Evolutionary conservation across 2,888 invertebrate genomes (phyloP), one percentile per base, ranked within the genome.

Genomic region (Darwinula stevensoni): DNA sequence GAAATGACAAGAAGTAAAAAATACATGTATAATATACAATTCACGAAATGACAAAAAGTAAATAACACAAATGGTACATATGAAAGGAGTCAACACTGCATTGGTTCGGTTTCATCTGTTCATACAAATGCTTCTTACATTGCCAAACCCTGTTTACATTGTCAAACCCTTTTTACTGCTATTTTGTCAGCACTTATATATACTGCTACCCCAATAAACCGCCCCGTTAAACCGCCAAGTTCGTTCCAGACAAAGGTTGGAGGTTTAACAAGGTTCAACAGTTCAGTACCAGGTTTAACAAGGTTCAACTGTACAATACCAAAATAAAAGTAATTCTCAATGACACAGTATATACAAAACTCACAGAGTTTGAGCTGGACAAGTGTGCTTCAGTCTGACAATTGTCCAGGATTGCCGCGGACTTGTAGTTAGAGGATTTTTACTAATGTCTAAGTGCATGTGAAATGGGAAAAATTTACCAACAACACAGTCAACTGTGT

Each of bases 1-100:
- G 22, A 22, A 22, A 22, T 22, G 22, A 22, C 22, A 22, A 22
- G 22, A 22, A 22, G 22, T 22, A 22, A 22, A 22, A 22, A 22
- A 22, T 22, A 22, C 22, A 22, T 22, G 22, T 22, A 22, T 22
- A 22, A 22, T 22, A 22, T 22, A 22, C 22, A 22, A 22, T 22
- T 22, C 22, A 22, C 22, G 22, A 22, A 22, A 22, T 22, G 22
- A 22, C 22, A 22, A 22, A 22, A 22, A 22, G 22, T 22, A 22
- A 22, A 22, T 22, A 22, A 22, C 22, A 22, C 22, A 22, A 22
- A 22, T 22, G 22, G 22, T 22, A 22, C 22, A 22, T 22, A 22
- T 22, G 9, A 22, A 22, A 22, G 22, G 22, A 22, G 22, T 22
- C 22, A 22, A 22, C 22, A 22, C 22, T 22, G 22, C 22, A 22